A percentile compares a stretch with the other conserved stretches of the same genome.
phyloP scores from a whole-genome alignment of 2,797 vertebrate species.

The Phoebastria nigripes region DNA sequence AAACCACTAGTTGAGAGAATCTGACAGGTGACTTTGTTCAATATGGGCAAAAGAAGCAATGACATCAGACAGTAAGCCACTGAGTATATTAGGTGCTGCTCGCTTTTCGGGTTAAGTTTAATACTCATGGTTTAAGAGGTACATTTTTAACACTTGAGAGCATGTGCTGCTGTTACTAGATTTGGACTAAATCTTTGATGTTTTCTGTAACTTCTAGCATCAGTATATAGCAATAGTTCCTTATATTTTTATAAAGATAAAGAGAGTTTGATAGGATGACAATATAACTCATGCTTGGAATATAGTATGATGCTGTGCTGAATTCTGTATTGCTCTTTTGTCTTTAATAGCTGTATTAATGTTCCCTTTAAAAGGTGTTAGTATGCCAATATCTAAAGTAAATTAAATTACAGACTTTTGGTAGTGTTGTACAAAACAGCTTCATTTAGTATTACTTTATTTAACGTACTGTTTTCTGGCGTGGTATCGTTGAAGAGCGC shows the following conservation, averaged over 20 bases:
- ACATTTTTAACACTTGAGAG: background rate
- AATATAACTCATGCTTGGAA: background rate
- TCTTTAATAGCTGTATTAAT: background rate
- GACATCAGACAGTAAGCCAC: background rate
- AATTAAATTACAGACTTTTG: background rate
- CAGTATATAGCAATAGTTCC: background rate
- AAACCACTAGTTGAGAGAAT: background rate
- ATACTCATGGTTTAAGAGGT: background rate
- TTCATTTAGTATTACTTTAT: background rate
- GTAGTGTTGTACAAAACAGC: background rate
- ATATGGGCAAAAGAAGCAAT: background rate
- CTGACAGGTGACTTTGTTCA: background rate
- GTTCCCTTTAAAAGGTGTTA: background rate
- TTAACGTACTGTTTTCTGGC: background rate
- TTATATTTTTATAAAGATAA: background rate
- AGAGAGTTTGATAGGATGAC: background rate
- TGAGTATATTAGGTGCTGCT: background rate
- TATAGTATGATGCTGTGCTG: background rate
- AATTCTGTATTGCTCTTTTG: background rate
- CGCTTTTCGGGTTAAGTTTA: background rate
- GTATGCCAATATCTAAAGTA: background rate
- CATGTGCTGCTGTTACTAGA: background rate
- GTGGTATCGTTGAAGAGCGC: background rate
- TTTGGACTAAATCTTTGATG: background rate
- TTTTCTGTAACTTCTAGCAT: background rate